These are phyloP conservation scores for Helogale parvula DNA, from an alignment of 2,113 vertebrate species.

Conservation along the genomic window DNA sequence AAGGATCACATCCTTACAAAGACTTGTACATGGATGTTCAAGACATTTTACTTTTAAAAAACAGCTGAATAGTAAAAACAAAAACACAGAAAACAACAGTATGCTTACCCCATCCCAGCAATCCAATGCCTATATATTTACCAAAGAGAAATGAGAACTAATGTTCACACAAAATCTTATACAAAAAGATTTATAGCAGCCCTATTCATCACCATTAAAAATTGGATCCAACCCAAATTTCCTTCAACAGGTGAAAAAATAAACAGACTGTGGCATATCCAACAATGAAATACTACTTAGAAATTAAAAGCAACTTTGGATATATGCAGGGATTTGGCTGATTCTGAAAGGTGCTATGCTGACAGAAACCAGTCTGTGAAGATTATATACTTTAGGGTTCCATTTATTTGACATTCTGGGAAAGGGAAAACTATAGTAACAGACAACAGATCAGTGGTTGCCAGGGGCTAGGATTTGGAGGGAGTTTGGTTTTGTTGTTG, in stretches of 20 bases:
- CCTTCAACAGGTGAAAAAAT: not conserved
- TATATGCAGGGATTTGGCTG: not conserved
- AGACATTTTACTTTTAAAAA: not conserved
- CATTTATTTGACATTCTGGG: not conserved
- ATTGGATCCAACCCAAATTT: not conserved
- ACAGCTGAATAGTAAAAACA: not conserved
- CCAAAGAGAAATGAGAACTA: not conserved
- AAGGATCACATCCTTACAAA: not conserved
- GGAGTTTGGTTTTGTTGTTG: not conserved
- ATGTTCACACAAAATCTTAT: not conserved
- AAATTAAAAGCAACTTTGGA: not conserved
- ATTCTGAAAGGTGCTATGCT: not conserved
- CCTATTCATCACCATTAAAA: not conserved
- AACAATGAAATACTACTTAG: not conserved
- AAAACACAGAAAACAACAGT: not conserved
- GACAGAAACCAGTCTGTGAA: not conserved
- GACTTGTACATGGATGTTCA: not conserved
- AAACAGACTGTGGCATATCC: not conserved
- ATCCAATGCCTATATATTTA: not conserved
- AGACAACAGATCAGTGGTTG: not conserved
- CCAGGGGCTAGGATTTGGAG: not conserved
- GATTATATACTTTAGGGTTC: not conserved
- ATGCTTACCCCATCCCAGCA: not conserved
- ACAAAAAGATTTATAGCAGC: not conserved
- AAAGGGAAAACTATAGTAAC: not conserved